These are phyloP conservation scores for Orussus abietinus DNA, from an alignment of 1,140 invertebrate genomes.

Conservation along the genomic window DNA sequence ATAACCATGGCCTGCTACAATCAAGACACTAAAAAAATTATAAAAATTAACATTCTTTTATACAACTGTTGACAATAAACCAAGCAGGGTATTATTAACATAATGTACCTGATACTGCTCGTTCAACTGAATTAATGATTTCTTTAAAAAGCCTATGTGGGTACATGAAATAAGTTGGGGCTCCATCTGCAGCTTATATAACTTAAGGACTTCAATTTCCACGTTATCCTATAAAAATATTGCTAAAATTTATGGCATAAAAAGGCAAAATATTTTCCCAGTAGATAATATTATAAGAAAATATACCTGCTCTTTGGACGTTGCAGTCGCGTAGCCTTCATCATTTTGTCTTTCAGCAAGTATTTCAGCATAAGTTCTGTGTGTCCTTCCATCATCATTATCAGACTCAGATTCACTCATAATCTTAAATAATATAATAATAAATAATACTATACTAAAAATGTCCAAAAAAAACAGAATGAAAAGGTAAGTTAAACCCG, in stretches of 20 bases:
- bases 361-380: conserved; percentile 18
- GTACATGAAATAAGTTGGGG: conserved; percentile 62
- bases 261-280: background rate
- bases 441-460: too few relatives aligned
- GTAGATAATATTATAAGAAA: background rate
- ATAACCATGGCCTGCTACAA: conserved; percentile 91
- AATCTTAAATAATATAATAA: too few relatives aligned
- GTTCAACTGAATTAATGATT: conserved; percentile 65
- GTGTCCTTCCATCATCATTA: conserved; percentile 13
- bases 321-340: conserved; percentile 21
- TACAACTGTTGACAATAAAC: conserved; percentile 14
- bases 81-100: conserved; percentile 12
- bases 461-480: too few relatives aligned
- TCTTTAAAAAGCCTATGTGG: conserved; percentile 68
- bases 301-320: conserved; percentile 25
- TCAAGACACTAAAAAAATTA: conserved; percentile 67
- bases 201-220: conserved; percentile 61
- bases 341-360: conserved; percentile 20
- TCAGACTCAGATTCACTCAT: conserved; percentile 21
- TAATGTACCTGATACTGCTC: conserved; percentile 63
- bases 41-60: conserved; percentile 12
- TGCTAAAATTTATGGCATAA: background rate
- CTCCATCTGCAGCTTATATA: conserved; percentile 58
- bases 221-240: conserved; percentile 60
- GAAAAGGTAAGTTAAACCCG: too few relatives aligned